A percentile compares a stretch with the other conserved stretches of the same genome.
Conservation (phyloP, 2,797 vertebrate genomes). For the Arrhamphus sclerolepis region DNA sequence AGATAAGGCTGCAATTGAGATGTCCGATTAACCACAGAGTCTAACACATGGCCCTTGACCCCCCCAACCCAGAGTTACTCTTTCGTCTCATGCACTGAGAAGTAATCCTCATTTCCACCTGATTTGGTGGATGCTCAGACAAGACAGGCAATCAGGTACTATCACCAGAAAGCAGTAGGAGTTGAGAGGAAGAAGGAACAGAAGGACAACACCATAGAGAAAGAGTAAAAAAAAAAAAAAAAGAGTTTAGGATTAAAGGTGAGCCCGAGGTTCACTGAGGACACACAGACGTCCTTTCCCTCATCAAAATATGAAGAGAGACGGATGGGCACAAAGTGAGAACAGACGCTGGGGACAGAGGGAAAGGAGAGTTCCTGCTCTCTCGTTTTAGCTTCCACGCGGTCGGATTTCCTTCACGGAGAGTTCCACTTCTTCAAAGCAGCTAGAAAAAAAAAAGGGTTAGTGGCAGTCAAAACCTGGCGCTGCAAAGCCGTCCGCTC, state of each 20-base stretch:
- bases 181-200: slow-evolving; percentile 68
- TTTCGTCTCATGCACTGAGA: slow-evolving; percentile 48
- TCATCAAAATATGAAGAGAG: slow-evolving; percentile 47
- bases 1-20: slow-evolving; percentile 99
- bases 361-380: slow-evolving; percentile 38
- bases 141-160: slow-evolving; percentile 99
- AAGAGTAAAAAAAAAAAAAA: slow-evolving; percentile 23
- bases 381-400: slow-evolving; percentile 34
- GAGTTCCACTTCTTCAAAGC: slow-evolving; percentile 39
- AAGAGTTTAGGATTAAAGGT: slow-evolving; percentile 39
- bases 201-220: slow-evolving; percentile 46
- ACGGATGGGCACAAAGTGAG: slow-evolving; percentile 20
- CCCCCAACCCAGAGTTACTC: slow-evolving; percentile 53
- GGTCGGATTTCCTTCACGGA: slow-evolving; percentile 10
- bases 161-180: slow-evolving; percentile 88
- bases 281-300: slow-evolving; percentile 51
- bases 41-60: slow-evolving; percentile 25
- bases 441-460: slow-evolving; percentile 62
- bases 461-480: slow-evolving; percentile 47
- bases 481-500: slow-evolving; percentile 7
- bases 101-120: slow-evolving; percentile 48
- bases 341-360: slow-evolving; percentile 35
- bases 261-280: slow-evolving; percentile 50
- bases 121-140: slow-evolving; percentile 87
- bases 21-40: slow-evolving; percentile 80